Percentiles rank a stretch among this genome's conserved stretches.
Conservation (phyloP, 2,888 invertebrate species). For the Junonia oenone region DNA sequence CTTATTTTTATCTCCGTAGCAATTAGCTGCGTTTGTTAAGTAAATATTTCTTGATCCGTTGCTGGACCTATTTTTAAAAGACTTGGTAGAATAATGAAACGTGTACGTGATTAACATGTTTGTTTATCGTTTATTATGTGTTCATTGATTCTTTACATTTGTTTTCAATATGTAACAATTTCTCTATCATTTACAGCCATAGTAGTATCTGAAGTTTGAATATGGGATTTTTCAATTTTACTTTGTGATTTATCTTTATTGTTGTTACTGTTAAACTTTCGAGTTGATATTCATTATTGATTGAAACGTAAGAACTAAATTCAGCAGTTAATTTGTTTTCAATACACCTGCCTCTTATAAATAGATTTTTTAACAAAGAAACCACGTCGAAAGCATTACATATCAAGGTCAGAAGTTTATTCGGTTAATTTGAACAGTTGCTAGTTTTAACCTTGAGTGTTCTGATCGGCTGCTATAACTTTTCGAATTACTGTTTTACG, state of each 20-base stretch:
- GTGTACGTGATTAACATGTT: neutral
- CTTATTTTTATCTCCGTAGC: constrained; percentile 3
- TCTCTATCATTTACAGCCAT: neutral
- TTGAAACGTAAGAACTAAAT: too few relatives aligned
- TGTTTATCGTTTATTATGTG: neutral
- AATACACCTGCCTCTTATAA: neutral
- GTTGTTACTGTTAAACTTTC: too few relatives aligned
- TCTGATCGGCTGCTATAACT: neutral
- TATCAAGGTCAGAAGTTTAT: constrained; percentile 4
- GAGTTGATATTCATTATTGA: too few relatives aligned
- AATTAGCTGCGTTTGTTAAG: neutral
- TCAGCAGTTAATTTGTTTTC: too few relatives aligned
- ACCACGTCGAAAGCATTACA: neutral
- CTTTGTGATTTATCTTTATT: too few relatives aligned
- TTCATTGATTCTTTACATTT: neutral
- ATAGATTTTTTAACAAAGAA: neutral
- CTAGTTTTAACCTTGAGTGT: neutral
- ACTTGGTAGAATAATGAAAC: neutral
- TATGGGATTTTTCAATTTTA: too few relatives aligned
- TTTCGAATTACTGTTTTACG: neutral
- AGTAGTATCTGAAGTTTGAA: neutral
- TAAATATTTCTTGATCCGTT: neutral
- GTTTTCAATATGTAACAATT: neutral
- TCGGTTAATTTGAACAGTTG: constrained; percentile 10
- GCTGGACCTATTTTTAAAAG: neutral